These are phyloP conservation scores for Drosophila dunni DNA, from an alignment of 1,140 invertebrate species.

Conservation along the genomic window DNA sequence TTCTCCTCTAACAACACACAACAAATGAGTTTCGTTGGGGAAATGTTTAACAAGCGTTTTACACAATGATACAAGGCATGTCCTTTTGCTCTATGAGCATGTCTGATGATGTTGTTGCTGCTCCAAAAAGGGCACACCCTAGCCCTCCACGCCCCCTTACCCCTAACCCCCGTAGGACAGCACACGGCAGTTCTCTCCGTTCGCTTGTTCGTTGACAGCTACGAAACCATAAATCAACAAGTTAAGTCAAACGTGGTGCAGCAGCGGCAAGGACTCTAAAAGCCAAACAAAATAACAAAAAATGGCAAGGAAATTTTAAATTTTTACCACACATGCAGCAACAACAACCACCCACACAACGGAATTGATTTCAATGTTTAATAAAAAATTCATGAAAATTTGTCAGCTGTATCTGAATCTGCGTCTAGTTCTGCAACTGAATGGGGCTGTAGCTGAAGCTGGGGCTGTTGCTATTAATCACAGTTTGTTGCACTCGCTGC, in stretches of 20 bases:
- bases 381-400: conserved; percentile 84
- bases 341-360: conserved; percentile 49
- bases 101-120: neutral
- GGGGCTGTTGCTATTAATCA: conserved; percentile 72
- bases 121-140: conserved; percentile 6
- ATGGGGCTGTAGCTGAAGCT: neutral
- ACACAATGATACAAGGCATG: conserved; percentile 65
- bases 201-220: conserved; percentile 65
- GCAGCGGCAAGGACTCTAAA: conserved; percentile 45
- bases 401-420: conserved; percentile 62
- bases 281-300: conserved; percentile 41
- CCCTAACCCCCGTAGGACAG: neutral
- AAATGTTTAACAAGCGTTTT: conserved; percentile 81
- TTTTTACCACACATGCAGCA: conserved; percentile 61
- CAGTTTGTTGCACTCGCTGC: conserved; percentile 82
- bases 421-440: neutral
- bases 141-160: neutral
- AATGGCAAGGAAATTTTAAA: conserved; percentile 53
- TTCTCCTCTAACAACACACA: conserved; percentile 18
- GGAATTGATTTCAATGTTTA: conserved; percentile 83
- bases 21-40: conserved; percentile 63
- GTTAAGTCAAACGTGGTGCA: conserved; percentile 79
- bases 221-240: conserved; percentile 79
- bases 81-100: conserved; percentile 21
- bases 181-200: conserved; percentile 66